Evolutionary conservation across 2,888 invertebrate species (phyloP), one percentile per base, ranked within the genome.

Genomic region (Nasonovia ribisnigri): DNA sequence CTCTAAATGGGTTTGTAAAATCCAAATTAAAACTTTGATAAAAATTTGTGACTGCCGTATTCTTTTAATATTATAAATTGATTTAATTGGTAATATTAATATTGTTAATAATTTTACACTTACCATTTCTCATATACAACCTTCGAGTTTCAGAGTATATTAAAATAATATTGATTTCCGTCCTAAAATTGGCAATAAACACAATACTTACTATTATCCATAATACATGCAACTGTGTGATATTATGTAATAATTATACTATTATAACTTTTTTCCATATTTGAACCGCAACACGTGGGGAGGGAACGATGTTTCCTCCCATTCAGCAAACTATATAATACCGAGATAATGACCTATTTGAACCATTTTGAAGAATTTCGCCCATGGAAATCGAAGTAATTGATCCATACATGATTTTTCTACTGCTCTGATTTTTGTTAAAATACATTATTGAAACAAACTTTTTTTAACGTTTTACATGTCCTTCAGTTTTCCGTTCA

Each of bases 401-500:
- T 16, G 43, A 89, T n/a, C 29, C 89, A 43, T 11, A n/a, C 43
- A 60, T 43, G 89, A 20, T 89, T 46, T 46, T 20, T 43, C 13
- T 24, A 90, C 43, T 67, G 1, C 13, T 46, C 43, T n/a, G 43
- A 90, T 60, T 90, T 90, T 11, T 24, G 10, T 11, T 29, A n/a
- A 36, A 43, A 42, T 90, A 60, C 20, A 67, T n/a, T 90, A 54
- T n/a, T n/a, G 24, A 60, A 90, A 90, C 10, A 36, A 46, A n/a
- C 43, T 67, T 46, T 46, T 42, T 90, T 24, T 46, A n/a, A 90
- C 26, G 20, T 60, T 46, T 24, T 67, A 77, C 29, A n/a, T 46
- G 91, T 84, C 91, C 91, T 91, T 91, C 84, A 24, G 84, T 54
- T 84, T 36, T n/a, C 8, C 2, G 36, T 16, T 26, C 51, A 77